Base-by-base conservation (phyloP, 92 coral and sea anemone species). In the Anthopleura xanthogrammica region DNA sequence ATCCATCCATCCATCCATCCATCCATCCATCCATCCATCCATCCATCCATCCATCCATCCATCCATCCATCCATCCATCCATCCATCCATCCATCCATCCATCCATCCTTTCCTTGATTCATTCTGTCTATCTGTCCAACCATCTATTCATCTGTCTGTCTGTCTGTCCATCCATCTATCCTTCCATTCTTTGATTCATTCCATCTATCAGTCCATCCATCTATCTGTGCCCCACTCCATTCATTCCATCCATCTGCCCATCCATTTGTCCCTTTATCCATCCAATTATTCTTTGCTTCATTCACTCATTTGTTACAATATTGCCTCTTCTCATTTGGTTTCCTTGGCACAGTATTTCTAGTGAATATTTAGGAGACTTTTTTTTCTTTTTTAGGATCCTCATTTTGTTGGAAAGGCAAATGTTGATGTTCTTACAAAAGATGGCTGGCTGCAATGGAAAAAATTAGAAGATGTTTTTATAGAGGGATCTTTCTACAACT, bases 371-470 rank as follows among this genome's bases (percentile, higher is more conserved):
- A 0, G 19, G 7, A 22, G 24, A 19, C 0, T 20, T 65, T 73
- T 56, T 60, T 40, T 64, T n/a, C 2, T 39, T 14, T 16, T 36
- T 5, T 70, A 95, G 98, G 98, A 95, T 85, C 98, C 98, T 13
- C 98, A 95, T 83, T 95, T 92, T 82, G 79, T 83, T 60, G 98
- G 98, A 66, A 77, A 64, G 22, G 89, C 87, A 58, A 87, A 71
- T 60, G 83, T 74, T 55, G 54, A 62, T 29, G 54, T 60, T 73
- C 92, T 95, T 17, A 94, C 86, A 79, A 81, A 78, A 19, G 85
- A 92, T 65, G 96, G 96, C 57, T 95, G 98, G 98, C 85, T 95
- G 11, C 82, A 88, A 40, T 95, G 98, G 98, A 95, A 90, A 85
- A 86, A 82, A 40, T 52, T 71, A 42, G 79, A 85, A 43, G 96